These are phyloP conservation scores for Polylopha cassiicola DNA, from an alignment of 2,888 invertebrate species.

Conservation along the genomic window DNA sequence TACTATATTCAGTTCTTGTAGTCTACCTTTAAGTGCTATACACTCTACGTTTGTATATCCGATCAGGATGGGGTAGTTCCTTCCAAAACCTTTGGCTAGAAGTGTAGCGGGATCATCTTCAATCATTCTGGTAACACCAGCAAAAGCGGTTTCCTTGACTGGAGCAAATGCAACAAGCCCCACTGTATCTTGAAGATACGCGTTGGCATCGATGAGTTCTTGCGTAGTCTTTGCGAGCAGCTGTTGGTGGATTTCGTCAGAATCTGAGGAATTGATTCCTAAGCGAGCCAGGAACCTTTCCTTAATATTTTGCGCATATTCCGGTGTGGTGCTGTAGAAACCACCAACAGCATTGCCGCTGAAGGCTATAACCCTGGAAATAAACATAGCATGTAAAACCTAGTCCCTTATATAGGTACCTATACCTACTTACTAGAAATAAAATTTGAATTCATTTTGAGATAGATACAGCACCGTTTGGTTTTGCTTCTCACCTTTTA, in stretches of 20 bases:
- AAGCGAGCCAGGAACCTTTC: conserved; percentile 47
- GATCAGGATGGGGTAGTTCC: conserved; percentile 32
- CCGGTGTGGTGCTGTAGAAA: conserved; percentile 30
- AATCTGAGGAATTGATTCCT: conserved; percentile 43
- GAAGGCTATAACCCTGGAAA: conserved; percentile 30
- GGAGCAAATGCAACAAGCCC: conserved; percentile 33
- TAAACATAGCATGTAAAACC: neutral
- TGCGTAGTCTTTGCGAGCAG: conserved; percentile 30
- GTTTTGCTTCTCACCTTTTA: neutral
- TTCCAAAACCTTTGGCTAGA: conserved; percentile 32
- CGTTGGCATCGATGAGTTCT: conserved; percentile 32
- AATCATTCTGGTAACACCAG: conserved; percentile 32
- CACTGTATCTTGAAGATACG: conserved; percentile 24
- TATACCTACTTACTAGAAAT: too few relatives aligned
- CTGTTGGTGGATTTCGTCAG: conserved; percentile 28
- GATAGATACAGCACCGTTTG: neutral
- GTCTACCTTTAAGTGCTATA: conserved; percentile 16
- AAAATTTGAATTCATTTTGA: too few relatives aligned
- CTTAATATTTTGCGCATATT: conserved; percentile 27
- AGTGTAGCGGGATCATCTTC: conserved; percentile 34
- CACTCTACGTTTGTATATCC: conserved; percentile 31
- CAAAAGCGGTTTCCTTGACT: conserved; percentile 29
- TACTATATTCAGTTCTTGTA: conserved; percentile 21
- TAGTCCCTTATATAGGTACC: too few relatives aligned
- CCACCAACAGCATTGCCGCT: conserved; percentile 31